Evolutionary conservation across 2,888 invertebrate species (phyloP), one percentile per base, ranked within the genome.

Genomic region (Tetragonisca angustula): DNA sequence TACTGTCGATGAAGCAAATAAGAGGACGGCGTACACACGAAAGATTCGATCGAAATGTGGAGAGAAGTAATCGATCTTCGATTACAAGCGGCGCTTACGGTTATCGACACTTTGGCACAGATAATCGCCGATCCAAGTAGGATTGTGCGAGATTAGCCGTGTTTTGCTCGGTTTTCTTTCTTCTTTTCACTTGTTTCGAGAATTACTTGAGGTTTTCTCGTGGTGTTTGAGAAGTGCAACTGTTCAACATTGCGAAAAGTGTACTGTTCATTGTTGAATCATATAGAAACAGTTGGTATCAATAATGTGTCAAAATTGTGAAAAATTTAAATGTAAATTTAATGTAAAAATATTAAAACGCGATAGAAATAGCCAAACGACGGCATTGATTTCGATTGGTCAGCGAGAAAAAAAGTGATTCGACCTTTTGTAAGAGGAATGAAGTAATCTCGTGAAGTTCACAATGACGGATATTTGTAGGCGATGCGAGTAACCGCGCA

Each of bases 81-180:
- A 24, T 59, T 70, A 59, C 49, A 59, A 70, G 75, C 32, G 67
- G 67, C 72, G 75, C 68, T 9, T 70, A 72, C 50, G 49, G 49
- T 79, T 79, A 75, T 83, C 72, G 75, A 15, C 9, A n/a, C n/a
- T 21, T 9, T 36, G 17, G 0, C n/a, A 59, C 5, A 36, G 62
- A 65, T 76, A 36, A 65, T 61, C 61, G 43, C 49, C 27, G 36
- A 19, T 65, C 43, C 74, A 64, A 65, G 54, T 54, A 19, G 19
- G 24, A 54, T 65, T 54, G 19, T 54, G 19, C 36, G 21, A 65
- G 65, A 49, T 56, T 65, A 75, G 19, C 13, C 36, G 52, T 32
- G 19, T 27, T 62, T 11, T 27, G 21, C 32, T 32, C n/a, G n/a
- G 15, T 59, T 59, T 59, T 15, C 15, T n/a, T 59, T 59, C 24